Evolutionary conservation across 1,140 invertebrate species (phyloP).

Genomic region (Bombus waltoni): DNA sequence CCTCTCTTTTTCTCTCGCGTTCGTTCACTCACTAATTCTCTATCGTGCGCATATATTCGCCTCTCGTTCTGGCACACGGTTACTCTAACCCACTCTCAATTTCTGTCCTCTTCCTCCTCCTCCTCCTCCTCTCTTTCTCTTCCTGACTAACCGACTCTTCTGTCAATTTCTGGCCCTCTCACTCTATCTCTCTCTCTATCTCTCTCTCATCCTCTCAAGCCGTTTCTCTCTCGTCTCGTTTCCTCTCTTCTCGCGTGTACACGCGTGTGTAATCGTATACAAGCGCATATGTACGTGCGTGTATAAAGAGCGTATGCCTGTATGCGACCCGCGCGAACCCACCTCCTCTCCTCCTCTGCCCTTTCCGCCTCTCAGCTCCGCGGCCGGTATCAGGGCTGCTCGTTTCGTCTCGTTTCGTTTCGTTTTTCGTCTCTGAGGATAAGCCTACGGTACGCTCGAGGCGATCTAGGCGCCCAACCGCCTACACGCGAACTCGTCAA

Average conservation of each 20-base stretch:
- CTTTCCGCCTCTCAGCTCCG: not conserved
- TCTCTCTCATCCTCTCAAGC: not conserved
- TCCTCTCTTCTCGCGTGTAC: conserved; percentile 16
- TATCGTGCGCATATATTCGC: conserved; percentile 24
- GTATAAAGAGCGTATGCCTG: not conserved
- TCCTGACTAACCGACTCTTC: conserved; percentile 52
- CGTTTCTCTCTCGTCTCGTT: conserved; percentile 18
- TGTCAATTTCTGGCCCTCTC: conserved; percentile 29
- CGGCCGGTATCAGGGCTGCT: conserved; percentile 22
- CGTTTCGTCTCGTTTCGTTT: conserved; percentile 42
- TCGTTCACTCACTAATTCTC: conserved; percentile 24
- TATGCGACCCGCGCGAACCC: conserved; percentile 39
- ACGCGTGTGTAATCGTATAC: not conserved
- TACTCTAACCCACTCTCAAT: conserved; percentile 48
- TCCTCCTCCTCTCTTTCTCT: conserved; percentile 25
- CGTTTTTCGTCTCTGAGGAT: conserved; percentile 66
- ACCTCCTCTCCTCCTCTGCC: conserved; percentile 3
- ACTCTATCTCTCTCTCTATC: conserved; percentile 1
- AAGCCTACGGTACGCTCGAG: conserved; percentile 68
- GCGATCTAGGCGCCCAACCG: conserved; percentile 75
- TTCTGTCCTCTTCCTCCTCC: not conserved
- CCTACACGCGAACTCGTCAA: conserved; percentile 79
- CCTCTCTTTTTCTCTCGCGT: conserved; percentile 17
- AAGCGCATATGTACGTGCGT: not conserved
- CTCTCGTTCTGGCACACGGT: not conserved